A percentile compares a stretch with the other conserved stretches of the same genome.
Evolutionary conservation across 2,888 invertebrate species (phyloP).

Genomic region (Tineola bisselliella): DNA sequence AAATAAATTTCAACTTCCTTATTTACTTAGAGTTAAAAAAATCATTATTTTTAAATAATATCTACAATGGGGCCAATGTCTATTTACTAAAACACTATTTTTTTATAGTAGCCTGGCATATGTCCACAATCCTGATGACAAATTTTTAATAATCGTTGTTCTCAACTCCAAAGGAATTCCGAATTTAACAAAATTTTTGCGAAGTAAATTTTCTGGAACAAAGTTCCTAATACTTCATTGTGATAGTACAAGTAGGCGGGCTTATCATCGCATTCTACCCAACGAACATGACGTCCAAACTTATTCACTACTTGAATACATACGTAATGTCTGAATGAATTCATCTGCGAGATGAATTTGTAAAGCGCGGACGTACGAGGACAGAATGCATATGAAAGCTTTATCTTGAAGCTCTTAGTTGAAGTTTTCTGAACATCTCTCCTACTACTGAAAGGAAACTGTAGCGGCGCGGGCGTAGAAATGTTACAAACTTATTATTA

Average conservation of each 20-base stretch:
- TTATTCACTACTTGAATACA: conserved; percentile 34
- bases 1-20: neutral
- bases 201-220: neutral
- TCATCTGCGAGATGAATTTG: conserved; percentile 58
- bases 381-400: conserved; percentile 47
- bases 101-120: no score
- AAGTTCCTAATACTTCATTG: conserved; percentile 8
- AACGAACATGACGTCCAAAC: conserved; percentile 40
- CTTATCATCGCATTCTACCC: conserved; percentile 51
- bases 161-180: no score
- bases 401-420: conserved; percentile 47
- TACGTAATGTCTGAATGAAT: conserved; percentile 38
- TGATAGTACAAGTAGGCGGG: conserved; percentile 20
- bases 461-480: conserved; percentile 5
- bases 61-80: no score
- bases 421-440: neutral
- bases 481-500: neutral
- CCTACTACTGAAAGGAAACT: neutral
- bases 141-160: no score
- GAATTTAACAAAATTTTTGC: no score
- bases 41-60: no score
- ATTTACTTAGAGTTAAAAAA: no score
- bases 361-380: conserved; percentile 57
- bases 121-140: no score
- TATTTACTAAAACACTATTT: no score